A percentile compares a stretch with the other conserved stretches of the same genome.
These are phyloP conservation scores for Drosophila nr. perissopoda DNA, from an alignment of 2,888 invertebrate genomes.

Conservation along the genomic window DNA sequence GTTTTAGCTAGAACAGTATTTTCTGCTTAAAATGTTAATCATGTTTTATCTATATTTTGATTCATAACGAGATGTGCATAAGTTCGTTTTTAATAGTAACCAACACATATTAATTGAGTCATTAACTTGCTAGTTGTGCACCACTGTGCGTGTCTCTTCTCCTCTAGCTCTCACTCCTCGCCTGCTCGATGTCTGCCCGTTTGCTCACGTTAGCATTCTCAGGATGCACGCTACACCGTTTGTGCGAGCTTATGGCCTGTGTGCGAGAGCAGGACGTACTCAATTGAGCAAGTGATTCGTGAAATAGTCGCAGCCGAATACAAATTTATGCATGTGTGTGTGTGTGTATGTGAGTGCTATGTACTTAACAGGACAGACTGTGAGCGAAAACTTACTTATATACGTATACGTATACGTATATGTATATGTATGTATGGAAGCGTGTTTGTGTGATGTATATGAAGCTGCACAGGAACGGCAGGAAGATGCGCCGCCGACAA, in stretches of 20 bases:
- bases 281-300: constrained; percentile 6
- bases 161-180: constrained; percentile 9
- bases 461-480: constrained; percentile 45
- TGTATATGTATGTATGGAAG: constrained; percentile 21
- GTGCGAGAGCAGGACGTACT: not conserved
- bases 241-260: constrained; percentile 18
- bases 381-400: constrained; percentile 23
- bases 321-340: not conserved
- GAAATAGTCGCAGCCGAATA: constrained; percentile 7
- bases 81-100: not conserved
- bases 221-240: constrained; percentile 48
- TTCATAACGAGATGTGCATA: not conserved
- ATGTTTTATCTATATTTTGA: not conserved
- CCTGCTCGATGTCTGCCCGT: constrained; percentile 41
- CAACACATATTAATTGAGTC: not conserved
- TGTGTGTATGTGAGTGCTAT: not conserved
- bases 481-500: constrained; percentile 40
- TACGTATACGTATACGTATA: not conserved
- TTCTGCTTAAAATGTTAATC: not conserved
- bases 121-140: not conserved
- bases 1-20: too few relatives aligned
- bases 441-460: constrained; percentile 19
- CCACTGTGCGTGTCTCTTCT: constrained; percentile 34
- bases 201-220: constrained; percentile 60
- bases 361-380: constrained; percentile 32